Evolutionary conservation across 2,888 invertebrate genomes (phyloP), one percentile per base, ranked within the genome.

Genomic region (Melieria picta): DNA sequence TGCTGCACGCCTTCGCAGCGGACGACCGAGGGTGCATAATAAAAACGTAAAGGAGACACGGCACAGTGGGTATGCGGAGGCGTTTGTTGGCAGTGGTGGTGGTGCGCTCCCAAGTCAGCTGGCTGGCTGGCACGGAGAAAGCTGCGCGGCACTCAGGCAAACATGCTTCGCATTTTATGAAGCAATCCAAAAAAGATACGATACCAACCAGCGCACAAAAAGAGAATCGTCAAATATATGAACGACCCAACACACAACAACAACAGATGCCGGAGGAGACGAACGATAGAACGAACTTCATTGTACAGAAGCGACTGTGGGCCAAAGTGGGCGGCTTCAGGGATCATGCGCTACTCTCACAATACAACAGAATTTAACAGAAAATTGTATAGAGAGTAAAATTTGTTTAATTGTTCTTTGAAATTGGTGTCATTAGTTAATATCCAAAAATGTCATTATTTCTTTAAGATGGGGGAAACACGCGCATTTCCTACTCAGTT

Each of bases 171-270:
- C 47, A 57, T 7, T 65, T 16, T 67, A 67, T 67, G 43, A 58
- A 67, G 66, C 48, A 67, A 67, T 5, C 43, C 43, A 67, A 46
- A 30, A 30, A 60, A 67, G 66, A 66, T 66, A 66, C 57, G 58
- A 47, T 43, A 7, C 48, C 9, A 13, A 50, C 30, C 58, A 67
- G 60, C 46, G 67, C 43, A 50, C 60, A 48, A 16, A 60, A 67
- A 50, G 67, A 61, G 61, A 30, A 42, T 30, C 42, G 58, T 43
- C 43, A 13, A 50, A 50, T 58, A 67, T 50, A 60, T 67, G 67
- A 67, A 67, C 60, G 60, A 67, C 58, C 67, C 58, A 45, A 69
- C 47, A 52, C 62, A 46, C 56, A 69, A 30, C 61, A 62, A 63
- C 61, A 69, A 3, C n/a, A 7, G 30, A 42, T 10, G 42, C 13